Evolutionary conservation across 2,113 vertebrate species (phyloP), one percentile per base, ranked within the genome.

Genomic region (Clarias magur): DNA sequence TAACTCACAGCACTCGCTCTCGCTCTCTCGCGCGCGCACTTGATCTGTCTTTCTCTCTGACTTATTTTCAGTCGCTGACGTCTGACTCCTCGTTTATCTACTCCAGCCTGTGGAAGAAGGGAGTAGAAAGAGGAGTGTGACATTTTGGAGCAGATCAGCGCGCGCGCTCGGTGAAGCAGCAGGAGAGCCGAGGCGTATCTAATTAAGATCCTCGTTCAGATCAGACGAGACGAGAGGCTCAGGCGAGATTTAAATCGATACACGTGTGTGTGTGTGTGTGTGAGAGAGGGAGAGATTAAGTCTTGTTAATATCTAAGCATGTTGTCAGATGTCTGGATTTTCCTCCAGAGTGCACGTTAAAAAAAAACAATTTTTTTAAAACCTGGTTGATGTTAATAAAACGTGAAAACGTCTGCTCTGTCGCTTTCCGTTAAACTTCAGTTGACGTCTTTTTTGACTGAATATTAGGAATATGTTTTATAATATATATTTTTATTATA

Each of bases 1-100:
- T 27, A 9, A n/a, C 3, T 72, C 68, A 7, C 6, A 38, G 0
- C 21, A 13, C 23, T 53, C 21, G 19, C 16, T 38, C 0, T 70
- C 67, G 30, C 27, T 70, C 67, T 73, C 70, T 73, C 70, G 19
- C 1, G 48, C 9, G 11, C 2, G 12, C 72, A 12, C 19, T 53
- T 21, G 23, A 9, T 53, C 23, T 76, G 23, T 76, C 4, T 15
- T 42, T 59, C n/a, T 80, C 78, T 19, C 6, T 13, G 2, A 60
- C 78, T 80, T 10, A 16, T 30, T 92, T 91, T 90, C 81, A 92
- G n/a, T 16, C n/a, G 59, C 67, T 87, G 89, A 87, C 88, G 86
- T 90, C 65, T 85, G 90, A 89, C 83, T 89, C 63, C 42, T 89
- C 38, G 23, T 42, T 75, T 9, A 48, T 75, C 38, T 11, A 48